A percentile compares a stretch with the other conserved stretches of the same genome.
Evolutionary conservation across 2,797 vertebrate genomes (phyloP).

Genomic region (Coranthus polyacanthus): DNA sequence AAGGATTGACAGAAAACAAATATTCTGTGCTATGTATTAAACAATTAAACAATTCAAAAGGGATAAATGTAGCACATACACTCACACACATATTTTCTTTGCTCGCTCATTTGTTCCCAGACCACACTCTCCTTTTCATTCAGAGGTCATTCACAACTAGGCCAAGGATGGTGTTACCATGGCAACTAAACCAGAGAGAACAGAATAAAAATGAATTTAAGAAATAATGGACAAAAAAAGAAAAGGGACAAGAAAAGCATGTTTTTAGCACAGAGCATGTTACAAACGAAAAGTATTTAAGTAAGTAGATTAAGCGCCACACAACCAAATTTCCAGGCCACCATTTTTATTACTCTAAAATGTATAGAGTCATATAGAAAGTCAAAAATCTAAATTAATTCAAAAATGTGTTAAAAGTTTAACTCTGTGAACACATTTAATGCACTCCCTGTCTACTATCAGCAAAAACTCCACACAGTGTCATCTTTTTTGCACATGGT

Average conservation of each 20-base stretch:
- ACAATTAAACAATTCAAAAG: neutral
- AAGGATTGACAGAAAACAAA: neutral
- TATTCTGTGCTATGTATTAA: neutral
- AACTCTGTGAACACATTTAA: neutral
- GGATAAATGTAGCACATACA: slow-evolving; percentile 29
- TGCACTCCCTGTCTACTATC: neutral
- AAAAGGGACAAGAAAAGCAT: slow-evolving; percentile 20
- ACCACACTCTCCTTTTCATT: slow-evolving; percentile 62
- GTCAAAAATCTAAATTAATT: neutral
- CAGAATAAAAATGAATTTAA: slow-evolving; percentile 51
- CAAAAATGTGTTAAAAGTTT: neutral
- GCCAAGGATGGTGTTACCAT: slow-evolving; percentile 80
- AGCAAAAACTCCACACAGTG: slow-evolving; percentile 1
- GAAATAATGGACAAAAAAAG: slow-evolving; percentile 17
- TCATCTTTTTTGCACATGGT: too few relatives aligned
- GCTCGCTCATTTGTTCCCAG: slow-evolving; percentile 49
- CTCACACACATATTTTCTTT: slow-evolving; percentile 39
- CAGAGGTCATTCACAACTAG: slow-evolving; percentile 80
- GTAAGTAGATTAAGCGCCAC: neutral
- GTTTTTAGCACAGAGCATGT: slow-evolving; percentile 4
- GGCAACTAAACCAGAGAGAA: slow-evolving; percentile 73
- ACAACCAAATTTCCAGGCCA: neutral
- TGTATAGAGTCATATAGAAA: slow-evolving; percentile 10
- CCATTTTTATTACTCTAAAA: too few relatives aligned
- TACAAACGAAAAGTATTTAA: neutral